Evolutionary conservation across 2,113 vertebrate species (phyloP).

Genomic region (Otis tarda): DNA sequence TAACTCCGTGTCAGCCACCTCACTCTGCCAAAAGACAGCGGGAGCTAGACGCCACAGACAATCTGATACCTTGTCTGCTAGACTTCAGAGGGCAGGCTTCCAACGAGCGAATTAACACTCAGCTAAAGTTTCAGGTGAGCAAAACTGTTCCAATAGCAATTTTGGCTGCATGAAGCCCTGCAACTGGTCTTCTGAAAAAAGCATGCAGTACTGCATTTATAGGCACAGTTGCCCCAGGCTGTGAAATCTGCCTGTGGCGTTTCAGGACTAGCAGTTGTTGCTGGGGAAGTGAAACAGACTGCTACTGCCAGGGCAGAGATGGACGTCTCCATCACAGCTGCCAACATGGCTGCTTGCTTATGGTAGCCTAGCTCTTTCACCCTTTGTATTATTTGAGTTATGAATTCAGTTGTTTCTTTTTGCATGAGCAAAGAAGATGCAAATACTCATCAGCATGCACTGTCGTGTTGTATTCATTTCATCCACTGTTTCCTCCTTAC

Average conservation of each 20-base stretch:
- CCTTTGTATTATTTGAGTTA: background rate
- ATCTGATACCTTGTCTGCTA: background rate
- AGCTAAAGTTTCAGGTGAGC: background rate
- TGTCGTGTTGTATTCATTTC: background rate
- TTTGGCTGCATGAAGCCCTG: background rate
- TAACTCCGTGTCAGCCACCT: background rate
- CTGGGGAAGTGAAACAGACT: background rate
- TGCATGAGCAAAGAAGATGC: background rate
- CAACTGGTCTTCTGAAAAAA: background rate
- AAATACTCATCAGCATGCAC: background rate
- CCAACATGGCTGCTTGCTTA: background rate
- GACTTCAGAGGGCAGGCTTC: background rate
- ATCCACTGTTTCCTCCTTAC: background rate
- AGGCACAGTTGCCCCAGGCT: background rate
- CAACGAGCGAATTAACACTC: background rate
- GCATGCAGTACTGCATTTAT: background rate
- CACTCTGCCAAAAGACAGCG: background rate
- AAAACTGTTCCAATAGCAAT: background rate
- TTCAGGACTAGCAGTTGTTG: background rate
- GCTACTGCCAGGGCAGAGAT: background rate
- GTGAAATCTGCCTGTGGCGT: background rate
- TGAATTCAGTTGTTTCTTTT: background rate
- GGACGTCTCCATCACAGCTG: background rate
- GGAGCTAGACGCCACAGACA: background rate
- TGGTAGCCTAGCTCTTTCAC: accelerated